Evolutionary conservation across 1,140 invertebrate genomes (phyloP), one percentile per base, ranked within the genome.

Genomic region (Nomia melanderi): DNA sequence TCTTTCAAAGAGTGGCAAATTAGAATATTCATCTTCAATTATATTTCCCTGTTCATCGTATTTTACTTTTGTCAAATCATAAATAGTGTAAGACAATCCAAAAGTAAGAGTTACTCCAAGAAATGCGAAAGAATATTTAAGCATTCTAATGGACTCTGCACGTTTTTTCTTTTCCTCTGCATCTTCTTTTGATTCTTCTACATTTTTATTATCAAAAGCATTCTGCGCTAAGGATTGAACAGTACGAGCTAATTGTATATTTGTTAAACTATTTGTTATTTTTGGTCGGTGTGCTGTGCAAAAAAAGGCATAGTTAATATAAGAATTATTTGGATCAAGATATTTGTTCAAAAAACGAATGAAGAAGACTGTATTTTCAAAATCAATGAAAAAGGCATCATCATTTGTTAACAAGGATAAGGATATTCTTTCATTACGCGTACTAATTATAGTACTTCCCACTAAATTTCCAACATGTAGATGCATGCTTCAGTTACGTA

Each of bases 1-100:
- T 91, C 97, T 96, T 83, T 95, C 89, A 25, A 95, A 88, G 2
- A 94, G 87, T 44, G 97, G 95, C 90, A 96, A 93, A 76, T 95
- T 85, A 56, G 94, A 94, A 88, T 96, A 98, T 92, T 98, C 96
- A 93, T 98, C 97, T 90, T 95, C 93, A 33, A 98, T 94, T 39
- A 94, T 81, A 66, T 95, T 93, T 7, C 97, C 97, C 36, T 96
- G 93, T 59, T 95, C 94, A 87, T 97, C 97, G 23, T 92, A 91
- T 36, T 93, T 91, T 1, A 97, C 97, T 25, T 94, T 93, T 14
- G 96, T 96, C 92, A 96, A 93, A 91, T 95, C 94, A 83, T 94
- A 94, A 67, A 96, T 88, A 47, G 90, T 74, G 83, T 84, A 78
- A 23, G 82, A 71, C 23, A 81, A 66, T 50, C 94, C 88, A 84